Evolutionary conservation across 2,113 vertebrate species (phyloP), one percentile per base, ranked within the genome.

Genomic region (Alectura lathami): DNA sequence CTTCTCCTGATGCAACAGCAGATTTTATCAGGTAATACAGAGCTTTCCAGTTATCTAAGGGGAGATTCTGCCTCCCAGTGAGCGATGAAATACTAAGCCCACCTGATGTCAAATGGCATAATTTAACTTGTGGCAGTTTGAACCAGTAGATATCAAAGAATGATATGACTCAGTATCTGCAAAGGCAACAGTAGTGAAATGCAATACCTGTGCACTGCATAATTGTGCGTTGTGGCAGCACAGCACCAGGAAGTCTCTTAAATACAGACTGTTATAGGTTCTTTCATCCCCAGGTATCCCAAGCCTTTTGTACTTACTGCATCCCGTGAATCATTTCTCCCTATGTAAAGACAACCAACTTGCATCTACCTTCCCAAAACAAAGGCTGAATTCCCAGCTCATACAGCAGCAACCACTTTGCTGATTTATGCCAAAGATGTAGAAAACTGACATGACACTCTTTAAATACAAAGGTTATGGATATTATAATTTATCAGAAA

Each of bases 1-100:
- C 63, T 51, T 6, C 0, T 2, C 72, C 63, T 91, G 50, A 80
- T 91, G 83, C 80, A 88, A 88, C n/a, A 78, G 60, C 36, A 63
- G 68, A 5, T 81, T 95, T 90, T 62, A 81, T 53, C 64, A 81
- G 86, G 78, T 60, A 89, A 88, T 91, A 69, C 73, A 90, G 73
- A 57, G 40, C 43, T 78, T 60, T 72, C 56, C 60, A 60, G 72
- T 68, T 96, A 62, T 86, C 56, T 56, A n/a, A 64, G 51, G 20
- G 15, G 81, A 85, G 51, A 34, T 22, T 90, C 93, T 40, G 53
- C 48, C 47, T 88, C 59, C 51, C 53, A 48, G 30, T 15, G 53
- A 75, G 66, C 62, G 68, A 45, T 13, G 40, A 91, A 90, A 83
- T 72, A 23, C 17, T 63, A 59, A 93, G 47, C 47, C 72, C 78